Base-by-base conservation (phyloP, 2,797 vertebrate species). In the Loris lydekkerianus region DNA sequence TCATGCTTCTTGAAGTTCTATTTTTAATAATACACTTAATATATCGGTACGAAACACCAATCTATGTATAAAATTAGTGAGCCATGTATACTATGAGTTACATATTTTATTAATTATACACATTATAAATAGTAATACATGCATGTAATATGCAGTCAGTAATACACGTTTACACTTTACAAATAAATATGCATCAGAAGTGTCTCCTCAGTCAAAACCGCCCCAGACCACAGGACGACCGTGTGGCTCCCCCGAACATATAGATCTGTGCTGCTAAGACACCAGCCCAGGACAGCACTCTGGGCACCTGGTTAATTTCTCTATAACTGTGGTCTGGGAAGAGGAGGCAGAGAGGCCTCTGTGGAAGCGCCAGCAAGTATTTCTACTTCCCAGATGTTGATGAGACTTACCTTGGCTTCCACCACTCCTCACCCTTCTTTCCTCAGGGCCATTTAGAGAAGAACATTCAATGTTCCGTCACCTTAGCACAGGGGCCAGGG, bases 281-380 rank as follows among this genome's bases (percentile, higher is more conserved):
- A 5, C 4, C 0, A 70, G 20, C 29, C 23, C 6, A 2, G 8
- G 7, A 6, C 20, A 7, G 21, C 4, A 1, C 40, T 49, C 11
- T 0, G 15, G 89, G 70, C 8, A 9, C 65, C 65, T 10, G 20
- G 63, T 25, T 29, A 25, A 49, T 81, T 81, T 46, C 77, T 67
- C 61, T 53, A 2, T 20, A 43, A 6, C 76, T 65, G 58, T 34
- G 65, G 61, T 56, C 70, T 65, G 63, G 65, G 13, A 53, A 13
- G 23, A 80, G 43, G 15, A 65, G 37, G 13, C 86, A 40, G 63
- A 31, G 49, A 56, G n/a, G 20, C 43, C 60, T 78, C 43, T 17
- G 11, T 53, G 7, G 0, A 73, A n/a, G 56, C 15, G 13, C 46
- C 60, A 4, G 18, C 21, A 76, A 77, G 46, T 67, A 46, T 29